A percentile compares a stretch with the other conserved stretches of the same genome.
Evolutionary conservation across 2,797 vertebrate genomes (phyloP).

Genomic region (Bradypus variegatus): DNA sequence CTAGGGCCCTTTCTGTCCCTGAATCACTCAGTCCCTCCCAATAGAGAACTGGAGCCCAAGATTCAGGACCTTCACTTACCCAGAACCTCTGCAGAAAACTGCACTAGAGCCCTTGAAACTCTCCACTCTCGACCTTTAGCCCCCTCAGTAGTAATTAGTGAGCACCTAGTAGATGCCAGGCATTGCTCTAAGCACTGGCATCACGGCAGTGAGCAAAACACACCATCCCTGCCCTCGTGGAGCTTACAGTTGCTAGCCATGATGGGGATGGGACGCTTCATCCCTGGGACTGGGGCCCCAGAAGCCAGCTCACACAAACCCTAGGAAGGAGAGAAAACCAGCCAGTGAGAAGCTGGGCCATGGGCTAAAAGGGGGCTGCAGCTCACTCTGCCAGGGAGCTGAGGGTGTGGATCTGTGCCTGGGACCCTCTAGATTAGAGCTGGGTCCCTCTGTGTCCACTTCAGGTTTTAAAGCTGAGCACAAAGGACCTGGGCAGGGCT

Average conservation of each 20-base stretch:
- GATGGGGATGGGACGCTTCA: not conserved
- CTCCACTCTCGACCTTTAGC: not conserved
- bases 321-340: not conserved
- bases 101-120: fast-evolving
- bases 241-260: not conserved
- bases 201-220: not conserved
- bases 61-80: not conserved
- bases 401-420: too few species aligned
- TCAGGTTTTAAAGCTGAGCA: not conserved
- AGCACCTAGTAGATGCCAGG: not conserved
- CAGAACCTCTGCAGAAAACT: not conserved
- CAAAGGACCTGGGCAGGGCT: not conserved
- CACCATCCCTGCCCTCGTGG: not conserved
- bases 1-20: not conserved
- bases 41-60: not conserved
- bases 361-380: not conserved
- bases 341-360: not conserved
- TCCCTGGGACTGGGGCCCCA: not conserved
- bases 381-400: not conserved
- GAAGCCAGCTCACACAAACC: not conserved
- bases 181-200: not conserved
- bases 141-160: not conserved
- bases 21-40: not conserved
- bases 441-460: not conserved
- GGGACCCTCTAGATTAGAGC: not conserved